Percentiles rank a stretch among this genome's conserved stretches.
Evolutionary conservation across 2,888 invertebrate species (phyloP).

Genomic region (Drosophila formosana): DNA sequence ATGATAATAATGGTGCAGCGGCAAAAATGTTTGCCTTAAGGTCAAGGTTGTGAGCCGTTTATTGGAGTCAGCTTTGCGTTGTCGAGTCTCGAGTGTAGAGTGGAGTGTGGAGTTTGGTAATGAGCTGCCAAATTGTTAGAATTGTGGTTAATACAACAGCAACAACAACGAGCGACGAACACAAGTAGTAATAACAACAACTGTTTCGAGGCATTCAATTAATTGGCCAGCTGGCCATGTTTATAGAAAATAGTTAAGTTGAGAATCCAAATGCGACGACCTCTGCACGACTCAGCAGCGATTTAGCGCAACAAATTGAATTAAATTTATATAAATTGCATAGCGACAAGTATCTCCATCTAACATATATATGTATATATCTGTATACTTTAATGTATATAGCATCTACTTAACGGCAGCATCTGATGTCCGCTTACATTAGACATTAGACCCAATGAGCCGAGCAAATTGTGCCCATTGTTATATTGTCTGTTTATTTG

Average conservation of each 20-base stretch:
- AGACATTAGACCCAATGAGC: conserved; percentile 58
- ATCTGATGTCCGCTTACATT: conserved; percentile 77
- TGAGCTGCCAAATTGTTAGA: conserved; percentile 80
- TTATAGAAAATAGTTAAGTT: conserved; percentile 55
- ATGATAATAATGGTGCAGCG: conserved; percentile 51
- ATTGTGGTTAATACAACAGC: conserved; percentile 58
- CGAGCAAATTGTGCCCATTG: conserved; percentile 77
- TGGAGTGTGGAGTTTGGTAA: conserved; percentile 54
- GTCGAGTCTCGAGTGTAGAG: conserved; percentile 17
- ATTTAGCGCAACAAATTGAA: conserved; percentile 77
- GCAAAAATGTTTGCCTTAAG: conserved; percentile 56
- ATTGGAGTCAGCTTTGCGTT: conserved; percentile 64
- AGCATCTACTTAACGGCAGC: conserved; percentile 28
- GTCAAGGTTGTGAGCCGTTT: conserved; percentile 77
- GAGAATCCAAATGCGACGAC: conserved; percentile 64
- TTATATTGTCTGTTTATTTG: conserved; percentile 73
- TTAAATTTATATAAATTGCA: conserved; percentile 79
- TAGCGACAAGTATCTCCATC: conserved; percentile 56
- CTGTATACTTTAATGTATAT: conserved; percentile 8
- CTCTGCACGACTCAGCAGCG: conserved; percentile 65
- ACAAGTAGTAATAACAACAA: conserved; percentile 14
- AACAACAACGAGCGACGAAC: neutral
- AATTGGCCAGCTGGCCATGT: conserved; percentile 64
- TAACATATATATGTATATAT: conserved; percentile 14
- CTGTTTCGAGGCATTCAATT: conserved; percentile 53